Evolutionary conservation across 92 coral and sea anemone genomes (phyloP), one percentile per base, ranked within the genome.

Genomic region (Bergia sp.): DNA sequence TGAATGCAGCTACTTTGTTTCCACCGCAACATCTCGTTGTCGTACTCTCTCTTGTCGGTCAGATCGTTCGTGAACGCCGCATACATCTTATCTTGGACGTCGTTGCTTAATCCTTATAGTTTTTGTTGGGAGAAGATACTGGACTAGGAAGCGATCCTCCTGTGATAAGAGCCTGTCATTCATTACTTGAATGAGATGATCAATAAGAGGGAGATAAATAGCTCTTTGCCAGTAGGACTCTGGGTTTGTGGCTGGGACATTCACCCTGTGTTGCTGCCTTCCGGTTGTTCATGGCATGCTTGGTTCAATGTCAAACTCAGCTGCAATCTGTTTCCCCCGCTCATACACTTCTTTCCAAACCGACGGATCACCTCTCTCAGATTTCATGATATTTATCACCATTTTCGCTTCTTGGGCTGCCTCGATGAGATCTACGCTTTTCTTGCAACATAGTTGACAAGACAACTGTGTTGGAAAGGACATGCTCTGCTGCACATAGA

Each of bases 91-190:
- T 47, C 87, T 69, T 42, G 87, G 76, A 83, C 86, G 45, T 83
- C 49, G 87, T 66, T 65, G 49, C 36, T 66, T 58, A 83, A 83
- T 67, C 76, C 77, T 18, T 83, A 55, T 53, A 83, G 75, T 69
- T 66, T 29, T 83, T 29, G 36, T 66, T 65, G 87, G 76, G 87
- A 83, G 87, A 83, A 66, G 78, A 38, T 61, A 83, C 43, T 83
- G 87, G 15, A 50, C 77, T 83, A 39, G 87, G 87, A 83, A 65
- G 53, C 87, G 87, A 83, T 83, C 77, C 58, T 61, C 18, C 87
- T 67, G 50, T 37, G 55, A 61, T 21, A 83, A 69, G n/a, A 44
- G 43, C 77, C 45, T 73, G 77, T 73, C 18, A 37, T 36, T 40
- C 45, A 73, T 73, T 36, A 37, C 77, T 36, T 73, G 21, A 37